Evolutionary conservation across 2,797 vertebrate genomes (phyloP), one percentile per base, ranked within the genome.

Genomic region (Benthosema pterotum): DNA sequence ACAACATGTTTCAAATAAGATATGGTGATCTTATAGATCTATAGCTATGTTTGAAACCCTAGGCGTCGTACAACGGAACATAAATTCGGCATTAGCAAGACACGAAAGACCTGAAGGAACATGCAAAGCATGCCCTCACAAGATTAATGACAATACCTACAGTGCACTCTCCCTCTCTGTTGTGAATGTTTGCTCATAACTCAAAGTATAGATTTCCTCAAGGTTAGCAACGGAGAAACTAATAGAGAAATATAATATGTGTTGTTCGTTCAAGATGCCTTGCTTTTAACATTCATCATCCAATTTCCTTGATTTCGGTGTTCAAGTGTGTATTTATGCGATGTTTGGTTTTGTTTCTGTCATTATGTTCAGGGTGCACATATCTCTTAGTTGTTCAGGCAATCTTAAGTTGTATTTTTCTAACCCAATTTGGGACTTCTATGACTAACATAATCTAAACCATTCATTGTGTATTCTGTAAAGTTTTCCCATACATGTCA

Each of bases 131-230:
- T 80, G 50, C 64, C 60, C 57, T 59, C 15, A 56, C 46, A 74
- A 60, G 66, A 85, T 85, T 81, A 81, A 89, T 85, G 79, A 64
- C 66, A 60, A 77, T 60, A 57, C 56, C 82, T 67, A 65, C 32
- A 38, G 32, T 38, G 32, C 32, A 38, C 15, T 22, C 64, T 77
- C 54, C 49, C 59, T 77, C 60, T 61, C 61, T 65, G 56, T 75
- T 75, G 75, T 50, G 69, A 61, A 58, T 72, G 78, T 79, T 67
- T 73, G 68, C 45, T 75, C 54, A 50, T 57, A 70, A 42, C 22
- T 52, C 60, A 73, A 79, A 67, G 52, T 1, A 18, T 52, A 57
- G 50, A 52, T 80, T 71, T 69, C 59, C 56, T 63, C 13, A 11
- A 42, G 25, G 61, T 64, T 62, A 22, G 17, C 18, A 42, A 18